These are phyloP conservation scores for Spondyliosoma cantharus DNA, from an alignment of 2,797 vertebrate species.

Conservation along the genomic window DNA sequence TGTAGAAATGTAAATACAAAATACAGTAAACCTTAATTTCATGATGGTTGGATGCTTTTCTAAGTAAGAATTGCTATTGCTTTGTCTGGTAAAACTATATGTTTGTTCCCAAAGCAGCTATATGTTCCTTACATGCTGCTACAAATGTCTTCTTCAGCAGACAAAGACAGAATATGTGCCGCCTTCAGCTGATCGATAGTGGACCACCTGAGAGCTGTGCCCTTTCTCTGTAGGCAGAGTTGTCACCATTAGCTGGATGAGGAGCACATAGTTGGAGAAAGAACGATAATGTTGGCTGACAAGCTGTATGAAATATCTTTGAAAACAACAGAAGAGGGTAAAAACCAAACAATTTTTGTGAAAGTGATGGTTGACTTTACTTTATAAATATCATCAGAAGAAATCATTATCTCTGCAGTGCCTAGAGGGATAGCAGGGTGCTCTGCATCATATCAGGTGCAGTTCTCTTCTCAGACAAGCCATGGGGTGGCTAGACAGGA, in stretches of 20 bases:
- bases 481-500: conserved; percentile 62
- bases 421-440: conserved; percentile 51
- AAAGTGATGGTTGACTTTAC: conserved; percentile 57
- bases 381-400: conserved; percentile 67
- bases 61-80: conserved; percentile 4
- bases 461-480: conserved; percentile 64
- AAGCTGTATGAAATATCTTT: conserved; percentile 37
- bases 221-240: conserved; percentile 58
- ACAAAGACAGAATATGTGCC: conserved; percentile 58
- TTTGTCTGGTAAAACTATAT: conserved; percentile 18
- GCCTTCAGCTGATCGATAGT: conserved; percentile 69
- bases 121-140: conserved; percentile 45
- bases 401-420: conserved; percentile 66
- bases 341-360: conserved; percentile 41
- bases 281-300: conserved; percentile 24
- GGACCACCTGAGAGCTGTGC: conserved; percentile 63
- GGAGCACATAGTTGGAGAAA: conserved; percentile 8
- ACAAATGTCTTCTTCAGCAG: conserved; percentile 52
- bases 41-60: conserved; percentile 11
- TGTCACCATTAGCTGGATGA: conserved; percentile 55
- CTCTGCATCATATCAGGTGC: conserved; percentile 65
- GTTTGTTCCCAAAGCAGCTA: conserved; percentile 1
- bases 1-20: conserved; percentile 32
- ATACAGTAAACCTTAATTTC: conserved; percentile 1
- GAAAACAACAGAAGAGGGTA: conserved; percentile 27